Evolutionary conservation across 2,113 vertebrate genomes (phyloP).

Genomic region (Mohoua ochrocephala): DNA sequence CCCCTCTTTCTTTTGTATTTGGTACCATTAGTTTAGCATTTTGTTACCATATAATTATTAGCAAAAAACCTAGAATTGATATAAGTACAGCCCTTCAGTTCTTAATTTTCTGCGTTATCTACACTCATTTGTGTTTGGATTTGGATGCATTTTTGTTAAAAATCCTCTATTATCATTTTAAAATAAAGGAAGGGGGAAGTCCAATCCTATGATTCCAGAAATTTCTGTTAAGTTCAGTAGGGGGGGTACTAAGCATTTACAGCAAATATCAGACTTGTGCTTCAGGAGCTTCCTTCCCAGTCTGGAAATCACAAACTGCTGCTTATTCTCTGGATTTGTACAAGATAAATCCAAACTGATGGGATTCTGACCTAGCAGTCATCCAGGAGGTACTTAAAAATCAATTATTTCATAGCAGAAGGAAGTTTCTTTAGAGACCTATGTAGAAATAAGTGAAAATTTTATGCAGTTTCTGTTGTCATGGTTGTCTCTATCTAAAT

Average conservation of each 20-base stretch:
- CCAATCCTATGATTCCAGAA: background rate
- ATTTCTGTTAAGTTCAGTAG: background rate
- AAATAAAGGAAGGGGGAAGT: accelerated
- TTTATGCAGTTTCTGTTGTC: background rate
- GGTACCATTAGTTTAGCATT: background rate
- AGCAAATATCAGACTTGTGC: background rate
- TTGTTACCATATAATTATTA: slow-evolving; percentile 23
- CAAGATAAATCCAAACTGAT: background rate
- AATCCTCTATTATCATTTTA: background rate
- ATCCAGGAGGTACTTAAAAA: background rate
- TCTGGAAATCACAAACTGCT: background rate
- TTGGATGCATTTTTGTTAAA: background rate
- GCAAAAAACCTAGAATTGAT: background rate
- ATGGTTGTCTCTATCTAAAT: background rate
- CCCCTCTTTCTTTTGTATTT: background rate
- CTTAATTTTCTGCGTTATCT: background rate
- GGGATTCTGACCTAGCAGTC: background rate
- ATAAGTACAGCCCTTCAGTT: background rate
- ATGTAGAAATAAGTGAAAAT: background rate
- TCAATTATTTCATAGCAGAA: background rate
- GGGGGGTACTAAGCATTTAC: background rate
- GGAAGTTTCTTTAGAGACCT: background rate
- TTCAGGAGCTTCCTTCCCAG: background rate
- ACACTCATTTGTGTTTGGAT: background rate
- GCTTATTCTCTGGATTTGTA: background rate